Evolutionary conservation across 1,140 invertebrate genomes (phyloP).

Genomic region (Latrodectus geometricus): DNA sequence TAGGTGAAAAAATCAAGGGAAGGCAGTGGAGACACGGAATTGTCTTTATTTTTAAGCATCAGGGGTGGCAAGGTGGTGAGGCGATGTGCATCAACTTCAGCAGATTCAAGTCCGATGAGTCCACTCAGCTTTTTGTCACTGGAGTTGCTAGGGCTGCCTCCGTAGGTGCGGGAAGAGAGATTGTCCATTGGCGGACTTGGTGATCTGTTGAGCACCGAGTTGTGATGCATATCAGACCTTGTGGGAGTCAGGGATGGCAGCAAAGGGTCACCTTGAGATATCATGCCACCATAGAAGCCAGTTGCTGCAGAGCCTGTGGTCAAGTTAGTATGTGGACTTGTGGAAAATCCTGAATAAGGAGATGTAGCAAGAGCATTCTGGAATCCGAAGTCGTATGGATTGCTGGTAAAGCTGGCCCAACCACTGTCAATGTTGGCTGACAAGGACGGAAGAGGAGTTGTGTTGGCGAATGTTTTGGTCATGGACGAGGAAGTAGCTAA

Average conservation of each 20-base stretch:
- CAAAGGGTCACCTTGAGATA: conserved; percentile 50
- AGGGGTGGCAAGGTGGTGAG: conserved; percentile 47
- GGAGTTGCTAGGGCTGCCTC: conserved; percentile 10
- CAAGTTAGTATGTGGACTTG: conserved; percentile 45
- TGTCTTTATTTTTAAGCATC: conserved; percentile 59
- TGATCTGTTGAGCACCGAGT: conserved; percentile 17
- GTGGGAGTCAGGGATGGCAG: conserved; percentile 33
- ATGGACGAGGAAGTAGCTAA: conserved; percentile 31
- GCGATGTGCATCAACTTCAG: conserved; percentile 48
- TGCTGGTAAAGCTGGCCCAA: conserved; percentile 46
- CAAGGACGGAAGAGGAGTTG: conserved; percentile 42
- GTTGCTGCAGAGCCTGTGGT: neutral
- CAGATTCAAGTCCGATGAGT: conserved; percentile 24
- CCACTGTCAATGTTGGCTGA: conserved; percentile 34
- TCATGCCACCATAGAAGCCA: conserved; percentile 52
- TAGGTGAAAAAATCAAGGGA: conserved; percentile 61
- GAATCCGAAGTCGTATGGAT: conserved; percentile 57
- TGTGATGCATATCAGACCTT: conserved; percentile 43
- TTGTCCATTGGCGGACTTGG: conserved; percentile 38
- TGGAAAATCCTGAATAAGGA: conserved; percentile 50
- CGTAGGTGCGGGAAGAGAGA: conserved; percentile 13
- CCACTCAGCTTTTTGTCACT: conserved; percentile 37
- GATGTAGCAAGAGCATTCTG: conserved; percentile 48
- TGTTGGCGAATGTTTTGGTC: conserved; percentile 51
- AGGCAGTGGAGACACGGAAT: conserved; percentile 56